Conservation (phyloP, 1,140 invertebrate species). For the Mya arenaria region DNA sequence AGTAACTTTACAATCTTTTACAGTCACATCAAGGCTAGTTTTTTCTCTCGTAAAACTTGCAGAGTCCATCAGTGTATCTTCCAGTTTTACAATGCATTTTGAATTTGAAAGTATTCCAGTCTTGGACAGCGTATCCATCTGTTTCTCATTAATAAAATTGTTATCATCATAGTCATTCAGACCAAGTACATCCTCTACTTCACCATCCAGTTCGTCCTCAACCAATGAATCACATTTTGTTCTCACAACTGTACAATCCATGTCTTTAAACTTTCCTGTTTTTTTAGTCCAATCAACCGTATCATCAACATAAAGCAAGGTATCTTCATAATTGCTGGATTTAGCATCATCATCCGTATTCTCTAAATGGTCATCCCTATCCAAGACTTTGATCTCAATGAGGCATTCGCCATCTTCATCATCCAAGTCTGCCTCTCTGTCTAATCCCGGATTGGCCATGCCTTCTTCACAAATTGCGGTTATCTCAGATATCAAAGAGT, state of each 20-base stretch:
- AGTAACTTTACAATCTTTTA: too few relatives aligned
- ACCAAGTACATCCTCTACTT: not conserved
- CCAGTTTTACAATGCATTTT: not conserved
- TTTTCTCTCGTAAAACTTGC: not conserved
- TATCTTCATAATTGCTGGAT: not conserved
- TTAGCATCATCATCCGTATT: not conserved
- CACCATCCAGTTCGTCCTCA: not conserved
- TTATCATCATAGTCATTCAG: not conserved
- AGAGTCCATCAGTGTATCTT: not conserved
- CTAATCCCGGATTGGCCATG: too few relatives aligned
- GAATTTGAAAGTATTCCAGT: not conserved
- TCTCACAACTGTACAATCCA: not conserved
- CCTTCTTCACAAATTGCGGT: too few relatives aligned
- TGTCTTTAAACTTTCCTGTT: not conserved
- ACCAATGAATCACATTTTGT: not conserved
- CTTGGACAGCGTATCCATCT: not conserved
- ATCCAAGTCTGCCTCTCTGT: not conserved
- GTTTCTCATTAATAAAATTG: not conserved
- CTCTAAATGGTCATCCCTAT: not conserved
- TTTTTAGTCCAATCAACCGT: not conserved
- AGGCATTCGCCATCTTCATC: constrained; percentile 22
- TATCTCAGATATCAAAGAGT: too few relatives aligned
- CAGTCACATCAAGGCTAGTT: not conserved
- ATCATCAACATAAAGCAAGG: not conserved
- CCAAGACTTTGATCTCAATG: constrained; percentile 10